Evolutionary conservation across 2,797 vertebrate species (phyloP).

Genomic region (Malacoraja senta): DNA sequence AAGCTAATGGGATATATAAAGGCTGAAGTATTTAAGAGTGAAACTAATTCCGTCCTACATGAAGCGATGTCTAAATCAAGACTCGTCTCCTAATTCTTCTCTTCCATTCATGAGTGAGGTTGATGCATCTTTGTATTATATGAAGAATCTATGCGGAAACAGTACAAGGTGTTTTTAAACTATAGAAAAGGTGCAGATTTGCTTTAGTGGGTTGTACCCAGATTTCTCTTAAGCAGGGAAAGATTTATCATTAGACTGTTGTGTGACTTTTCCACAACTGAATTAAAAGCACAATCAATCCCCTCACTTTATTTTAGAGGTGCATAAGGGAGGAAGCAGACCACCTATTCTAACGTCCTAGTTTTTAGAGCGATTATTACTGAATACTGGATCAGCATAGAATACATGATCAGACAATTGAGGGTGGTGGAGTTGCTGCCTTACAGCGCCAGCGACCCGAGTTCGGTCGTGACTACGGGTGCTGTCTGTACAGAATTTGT

Average conservation of each 20-base stretch:
- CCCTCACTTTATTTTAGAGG: neutral
- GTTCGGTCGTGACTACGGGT: too few relatives aligned
- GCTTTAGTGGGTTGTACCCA: neutral
- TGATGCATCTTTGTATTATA: neutral
- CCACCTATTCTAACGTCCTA: neutral
- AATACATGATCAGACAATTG: neutral
- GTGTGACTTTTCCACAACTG: neutral
- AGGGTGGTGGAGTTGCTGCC: too few relatives aligned
- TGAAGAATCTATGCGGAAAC: too few relatives aligned
- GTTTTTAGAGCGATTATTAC: neutral
- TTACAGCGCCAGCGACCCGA: too few relatives aligned
- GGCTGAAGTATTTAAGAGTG: neutral
- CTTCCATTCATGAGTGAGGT: neutral
- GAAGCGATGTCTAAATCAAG: neutral
- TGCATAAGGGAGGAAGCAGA: neutral
- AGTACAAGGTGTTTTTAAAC: too few relatives aligned
- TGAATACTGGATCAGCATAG: neutral
- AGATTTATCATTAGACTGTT: neutral
- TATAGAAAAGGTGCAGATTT: neutral
- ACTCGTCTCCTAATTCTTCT: neutral
- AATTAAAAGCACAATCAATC: neutral
- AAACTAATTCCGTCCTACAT: neutral
- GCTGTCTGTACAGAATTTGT: too few relatives aligned
- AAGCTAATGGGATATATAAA: neutral
- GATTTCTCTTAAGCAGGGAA: neutral